Base-by-base conservation (phyloP, 2,113 vertebrate genomes). In the Melanostigma gelatinosum region DNA sequence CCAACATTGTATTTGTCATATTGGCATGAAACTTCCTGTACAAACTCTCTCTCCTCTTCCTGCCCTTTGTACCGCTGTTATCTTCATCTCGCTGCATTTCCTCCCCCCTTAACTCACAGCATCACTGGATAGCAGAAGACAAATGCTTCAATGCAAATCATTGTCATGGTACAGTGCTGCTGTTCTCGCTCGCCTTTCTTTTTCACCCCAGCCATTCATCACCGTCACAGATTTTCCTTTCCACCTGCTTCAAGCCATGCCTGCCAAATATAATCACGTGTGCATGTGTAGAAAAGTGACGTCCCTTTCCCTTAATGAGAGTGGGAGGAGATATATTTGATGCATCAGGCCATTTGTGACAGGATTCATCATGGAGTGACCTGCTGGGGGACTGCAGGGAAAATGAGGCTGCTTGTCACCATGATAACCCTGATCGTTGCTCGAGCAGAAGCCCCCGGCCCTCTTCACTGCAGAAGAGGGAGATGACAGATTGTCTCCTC, bases 101-200 rank as follows among this genome's bases (percentile, higher is more conserved):
- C 52, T 48, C 60, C 20, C 65, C 50, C 29, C 32, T 11, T 60
- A 72, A 27, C 18, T 2, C 15, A 63, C 15, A 0, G 44, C 44
- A 34, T 66, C 80, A 72, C 58, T 72, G n/a, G 6, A 60, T 32
- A 70, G 57, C 50, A 48, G 13, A 85, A 88, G 74, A 88, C 57
- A 61, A 86, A 88, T 80, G 78, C 62, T 69, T 85, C 34, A 38
- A 55, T 87, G 75, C 76, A 76, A 85, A 80, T 83, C 27, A 24
- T 82, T 86, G 89, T 85, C 73, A 89, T 42, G 69, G 71, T 54
- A 54, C 57, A 50, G 60, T 40, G 64, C 75, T 64, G 80, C 66
- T 77, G 69, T 62, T 76, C 58, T 18, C 78, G 68, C 58, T 72
- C 83, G 61, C 71, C 34, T 67, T 77, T 46, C 1, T 86, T 87